These are phyloP conservation scores for Thaleichthys pacificus DNA, from an alignment of 2,797 vertebrate species.

Conservation along the genomic window DNA sequence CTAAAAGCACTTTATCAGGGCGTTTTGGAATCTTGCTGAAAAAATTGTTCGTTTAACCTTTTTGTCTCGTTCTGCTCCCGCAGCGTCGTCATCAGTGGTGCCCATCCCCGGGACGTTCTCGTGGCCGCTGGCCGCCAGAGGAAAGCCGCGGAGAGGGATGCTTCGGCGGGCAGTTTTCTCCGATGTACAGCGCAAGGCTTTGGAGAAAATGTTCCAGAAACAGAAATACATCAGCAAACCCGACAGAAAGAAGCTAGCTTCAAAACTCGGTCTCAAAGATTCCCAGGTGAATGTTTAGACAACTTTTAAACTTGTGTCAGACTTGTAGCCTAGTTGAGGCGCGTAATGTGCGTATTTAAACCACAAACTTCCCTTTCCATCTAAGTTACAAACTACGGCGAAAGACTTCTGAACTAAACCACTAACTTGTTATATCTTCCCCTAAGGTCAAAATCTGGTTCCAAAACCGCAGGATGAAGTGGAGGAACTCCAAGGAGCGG, in stretches of 20 bases:
- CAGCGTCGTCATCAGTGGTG: conserved; percentile 84
- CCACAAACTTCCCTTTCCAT: not conserved
- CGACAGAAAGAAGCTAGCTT: conserved; percentile 91
- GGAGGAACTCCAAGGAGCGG: conserved; percentile 95
- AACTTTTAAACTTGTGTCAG: not conserved
- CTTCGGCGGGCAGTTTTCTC: conserved; percentile 94
- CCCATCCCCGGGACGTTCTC: conserved; percentile 96
- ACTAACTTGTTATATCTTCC: not conserved
- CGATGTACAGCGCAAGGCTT: conserved; percentile 92
- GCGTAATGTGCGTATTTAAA: not conserved
- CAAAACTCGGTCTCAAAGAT: conserved; percentile 93
- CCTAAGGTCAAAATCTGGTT: conserved; percentile 97
- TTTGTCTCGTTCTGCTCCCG: conserved; percentile 52
- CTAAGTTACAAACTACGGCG: not conserved
- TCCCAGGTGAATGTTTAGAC: conserved; percentile 81
- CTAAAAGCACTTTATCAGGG: not conserved
- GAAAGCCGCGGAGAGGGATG: conserved; percentile 95
- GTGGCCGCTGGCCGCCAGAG: conserved; percentile 89
- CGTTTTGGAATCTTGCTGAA: not conserved
- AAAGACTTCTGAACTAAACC: not conserved
- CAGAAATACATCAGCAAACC: conserved; percentile 99
- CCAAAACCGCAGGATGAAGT: conserved; percentile 97
- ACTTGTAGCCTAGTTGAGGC: not conserved
- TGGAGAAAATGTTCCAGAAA: conserved; percentile 99
- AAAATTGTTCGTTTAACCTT: not conserved